Evolutionary conservation across 2,113 vertebrate genomes (phyloP).

Genomic region (Benitochromis conjunctus): DNA sequence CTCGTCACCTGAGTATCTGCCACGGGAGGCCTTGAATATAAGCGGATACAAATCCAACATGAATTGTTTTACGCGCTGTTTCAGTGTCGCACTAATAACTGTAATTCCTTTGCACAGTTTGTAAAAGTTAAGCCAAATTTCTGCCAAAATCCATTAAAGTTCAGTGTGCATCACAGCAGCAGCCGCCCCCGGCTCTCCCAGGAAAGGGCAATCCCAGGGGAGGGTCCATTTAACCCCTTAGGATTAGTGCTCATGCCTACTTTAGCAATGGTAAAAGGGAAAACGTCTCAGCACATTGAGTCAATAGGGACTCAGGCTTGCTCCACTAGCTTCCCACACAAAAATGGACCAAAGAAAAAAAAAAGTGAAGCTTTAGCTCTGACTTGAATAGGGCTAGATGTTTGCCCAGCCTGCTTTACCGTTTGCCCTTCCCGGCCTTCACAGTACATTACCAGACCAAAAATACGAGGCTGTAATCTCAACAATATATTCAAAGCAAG

Average conservation of each 20-base stretch:
- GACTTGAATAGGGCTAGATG: slow-evolving; percentile 37
- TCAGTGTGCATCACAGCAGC: slow-evolving; percentile 16
- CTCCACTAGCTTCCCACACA: slow-evolving; percentile 58
- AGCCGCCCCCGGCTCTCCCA: slow-evolving; percentile 67
- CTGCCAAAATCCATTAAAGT: slow-evolving; percentile 42
- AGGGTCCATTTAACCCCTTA: slow-evolving; percentile 69
- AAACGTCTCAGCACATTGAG: slow-evolving; percentile 62
- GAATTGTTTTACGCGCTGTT: background rate
- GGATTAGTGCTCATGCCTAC: slow-evolving; percentile 77
- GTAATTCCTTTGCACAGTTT: slow-evolving; percentile 6
- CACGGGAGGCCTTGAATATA: background rate
- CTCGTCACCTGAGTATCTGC: slow-evolving; percentile 14
- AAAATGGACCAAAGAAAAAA: slow-evolving; percentile 46
- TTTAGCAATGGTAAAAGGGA: slow-evolving; percentile 70
- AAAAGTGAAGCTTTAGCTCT: slow-evolving; percentile 30
- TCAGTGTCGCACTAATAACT: background rate
- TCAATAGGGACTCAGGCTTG: slow-evolving; percentile 58
- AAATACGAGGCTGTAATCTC: slow-evolving; percentile 33
- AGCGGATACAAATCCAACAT: background rate
- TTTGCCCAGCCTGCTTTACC: slow-evolving; percentile 34
- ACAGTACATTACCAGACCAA: slow-evolving; percentile 40
- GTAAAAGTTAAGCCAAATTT: slow-evolving; percentile 33
- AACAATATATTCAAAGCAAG: slow-evolving; percentile 20
- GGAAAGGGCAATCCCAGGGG: slow-evolving; percentile 56
- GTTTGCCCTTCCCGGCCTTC: slow-evolving; percentile 47